Conservation (phyloP, 2,113 vertebrate genomes). For the Pygoscelis adeliae region DNA sequence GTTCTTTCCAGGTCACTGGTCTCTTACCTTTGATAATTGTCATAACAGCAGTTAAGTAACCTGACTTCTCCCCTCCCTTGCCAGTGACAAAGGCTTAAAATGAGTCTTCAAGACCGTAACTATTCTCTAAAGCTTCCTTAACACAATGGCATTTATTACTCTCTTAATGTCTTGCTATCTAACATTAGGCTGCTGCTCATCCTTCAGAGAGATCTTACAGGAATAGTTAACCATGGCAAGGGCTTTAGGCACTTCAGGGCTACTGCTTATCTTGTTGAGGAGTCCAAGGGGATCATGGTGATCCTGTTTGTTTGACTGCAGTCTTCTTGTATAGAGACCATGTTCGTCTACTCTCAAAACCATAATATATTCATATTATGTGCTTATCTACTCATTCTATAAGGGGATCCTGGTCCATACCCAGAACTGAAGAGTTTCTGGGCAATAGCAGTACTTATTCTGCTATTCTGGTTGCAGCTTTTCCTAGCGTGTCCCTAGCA, state of each 20-base stretch:
- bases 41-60: background rate
- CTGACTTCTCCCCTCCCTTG: background rate
- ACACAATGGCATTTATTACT: background rate
- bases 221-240: background rate
- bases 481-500: background rate
- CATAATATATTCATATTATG: background rate
- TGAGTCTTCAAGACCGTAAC: background rate
- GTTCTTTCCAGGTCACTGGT: conserved; percentile 18
- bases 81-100: background rate
- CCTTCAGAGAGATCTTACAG: background rate
- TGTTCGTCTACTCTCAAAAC: background rate
- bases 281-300: background rate
- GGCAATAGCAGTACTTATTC: background rate
- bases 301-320: background rate
- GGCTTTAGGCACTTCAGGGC: background rate
- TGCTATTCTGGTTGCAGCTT: background rate
- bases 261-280: background rate
- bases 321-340: background rate
- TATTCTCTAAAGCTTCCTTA: background rate
- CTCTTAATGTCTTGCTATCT: background rate
- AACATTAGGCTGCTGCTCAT: background rate
- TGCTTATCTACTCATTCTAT: background rate
- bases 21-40: conserved; percentile 10
- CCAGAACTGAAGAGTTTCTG: background rate
- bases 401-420: background rate